Percentiles rank a stretch among this genome's conserved stretches.
Evolutionary conservation across 2,113 vertebrate species (phyloP).

Genomic region (Pseudolaguvia tuberculata): DNA sequence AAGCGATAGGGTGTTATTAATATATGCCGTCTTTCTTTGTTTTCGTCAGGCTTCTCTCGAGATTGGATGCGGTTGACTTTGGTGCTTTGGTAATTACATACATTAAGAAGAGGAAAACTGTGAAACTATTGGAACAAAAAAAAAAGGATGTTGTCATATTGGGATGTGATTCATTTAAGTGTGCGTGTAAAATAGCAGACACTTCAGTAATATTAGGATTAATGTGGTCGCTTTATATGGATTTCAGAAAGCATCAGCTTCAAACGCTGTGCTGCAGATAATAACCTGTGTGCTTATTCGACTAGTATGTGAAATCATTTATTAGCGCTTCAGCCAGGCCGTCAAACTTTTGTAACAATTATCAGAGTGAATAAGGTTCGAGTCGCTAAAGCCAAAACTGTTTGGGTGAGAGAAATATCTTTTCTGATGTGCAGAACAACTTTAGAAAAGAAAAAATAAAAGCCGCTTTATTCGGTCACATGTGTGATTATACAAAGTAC

Average conservation of each 20-base stretch:
- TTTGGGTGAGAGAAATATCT: no score
- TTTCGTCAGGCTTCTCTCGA: slow-evolving; percentile 32
- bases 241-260: neutral
- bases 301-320: no score
- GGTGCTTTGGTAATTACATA: slow-evolving; percentile 22
- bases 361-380: no score
- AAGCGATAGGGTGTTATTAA: slow-evolving; percentile 50
- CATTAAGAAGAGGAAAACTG: slow-evolving; percentile 21
- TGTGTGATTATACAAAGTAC: no score
- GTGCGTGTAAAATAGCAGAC: neutral
- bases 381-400: no score
- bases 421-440: no score
- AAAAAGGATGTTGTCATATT: neutral
- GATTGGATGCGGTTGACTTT: slow-evolving; percentile 23
- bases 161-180: neutral
- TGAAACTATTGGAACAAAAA: slow-evolving; percentile 1
- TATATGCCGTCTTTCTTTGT: slow-evolving; percentile 48
- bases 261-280: neutral
- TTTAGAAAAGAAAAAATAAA: no score
- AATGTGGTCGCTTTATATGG: neutral
- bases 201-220: neutral
- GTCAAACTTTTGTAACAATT: no score
- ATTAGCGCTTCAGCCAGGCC: no score
- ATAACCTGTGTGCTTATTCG: neutral
- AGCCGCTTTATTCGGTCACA: no score